These are phyloP conservation scores for Sinotaia quadrata DNA, from an alignment of 2,888 invertebrate species.

Conservation along the genomic window DNA sequence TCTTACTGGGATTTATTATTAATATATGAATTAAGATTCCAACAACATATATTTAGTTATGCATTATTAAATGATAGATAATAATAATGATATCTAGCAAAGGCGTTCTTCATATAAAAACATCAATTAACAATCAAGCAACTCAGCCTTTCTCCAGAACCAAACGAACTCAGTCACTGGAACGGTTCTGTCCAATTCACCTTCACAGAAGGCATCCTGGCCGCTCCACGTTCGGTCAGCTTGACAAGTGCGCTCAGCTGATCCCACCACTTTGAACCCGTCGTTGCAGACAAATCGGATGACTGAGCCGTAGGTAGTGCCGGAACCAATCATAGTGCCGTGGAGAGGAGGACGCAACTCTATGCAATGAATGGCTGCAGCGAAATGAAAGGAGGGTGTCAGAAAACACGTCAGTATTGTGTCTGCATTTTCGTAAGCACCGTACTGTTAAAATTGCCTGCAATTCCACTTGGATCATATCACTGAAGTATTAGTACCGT, in stretches of 20 bases:
- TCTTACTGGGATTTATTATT: too few species aligned
- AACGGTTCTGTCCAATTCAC: constrained; percentile 73
- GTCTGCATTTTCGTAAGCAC: too few species aligned
- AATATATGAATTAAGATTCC: too few species aligned
- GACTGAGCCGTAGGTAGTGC: constrained; percentile 93
- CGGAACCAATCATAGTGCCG: constrained; percentile 93
- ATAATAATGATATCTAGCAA: too few species aligned
- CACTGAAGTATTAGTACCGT: too few species aligned
- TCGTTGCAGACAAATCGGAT: constrained; percentile 96
- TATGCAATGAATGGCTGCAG: constrained; percentile 89
- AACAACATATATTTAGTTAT: too few species aligned
- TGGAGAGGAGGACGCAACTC: constrained; percentile 92
- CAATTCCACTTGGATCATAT: too few species aligned
- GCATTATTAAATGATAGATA: too few species aligned
- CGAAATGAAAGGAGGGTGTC: neutral
- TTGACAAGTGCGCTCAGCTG: constrained; percentile 90
- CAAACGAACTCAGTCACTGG: neutral
- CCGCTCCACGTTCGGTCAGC: constrained; percentile 97
- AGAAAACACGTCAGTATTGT: too few species aligned
- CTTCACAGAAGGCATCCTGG: constrained; percentile 91
- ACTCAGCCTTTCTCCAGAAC: neutral
- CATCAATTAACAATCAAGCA: neutral
- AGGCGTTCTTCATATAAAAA: neutral
- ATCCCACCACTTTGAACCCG: constrained; percentile 92
- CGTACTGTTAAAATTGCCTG: too few species aligned